Percentiles rank a stretch among this genome's conserved stretches.
Evolutionary conservation across 2,797 vertebrate genomes (phyloP).

Genomic region (Oreonectes daqikongensis): DNA sequence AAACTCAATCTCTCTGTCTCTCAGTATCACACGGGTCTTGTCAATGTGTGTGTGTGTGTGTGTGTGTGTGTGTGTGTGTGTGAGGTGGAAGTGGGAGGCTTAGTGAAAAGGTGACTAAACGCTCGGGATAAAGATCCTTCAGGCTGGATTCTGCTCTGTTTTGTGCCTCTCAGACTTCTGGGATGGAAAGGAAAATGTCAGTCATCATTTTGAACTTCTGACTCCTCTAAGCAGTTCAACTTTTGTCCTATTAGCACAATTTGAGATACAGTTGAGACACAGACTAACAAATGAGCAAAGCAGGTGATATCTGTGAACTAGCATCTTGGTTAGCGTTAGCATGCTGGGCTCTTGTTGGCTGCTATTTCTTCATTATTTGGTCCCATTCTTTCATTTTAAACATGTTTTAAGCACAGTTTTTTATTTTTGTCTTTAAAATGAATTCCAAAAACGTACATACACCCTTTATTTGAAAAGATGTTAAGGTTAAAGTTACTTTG

Average conservation of each 20-base stretch:
- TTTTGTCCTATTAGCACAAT: neutral
- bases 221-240: constrained; percentile 7
- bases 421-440: too few relatives aligned
- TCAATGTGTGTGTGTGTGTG: constrained; percentile 34
- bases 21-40: constrained; percentile 32
- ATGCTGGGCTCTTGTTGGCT: too few relatives aligned
- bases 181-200: constrained; percentile 10
- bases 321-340: neutral
- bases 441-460: too few relatives aligned
- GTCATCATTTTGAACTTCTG: constrained; percentile 15
- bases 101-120: constrained; percentile 28
- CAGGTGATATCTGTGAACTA: neutral
- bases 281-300: neutral
- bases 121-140: constrained; percentile 29
- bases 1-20: constrained; percentile 28
- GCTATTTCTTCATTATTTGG: too few relatives aligned
- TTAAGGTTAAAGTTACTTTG: too few relatives aligned
- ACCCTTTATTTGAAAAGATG: too few relatives aligned
- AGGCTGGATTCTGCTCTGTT: constrained; percentile 21
- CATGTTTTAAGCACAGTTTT: too few relatives aligned
- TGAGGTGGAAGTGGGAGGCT: constrained; percentile 27
- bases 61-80: too few relatives aligned
- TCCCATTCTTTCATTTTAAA: too few relatives aligned
- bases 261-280: neutral
- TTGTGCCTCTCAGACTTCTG: constrained; percentile 6